Base-by-base conservation (phyloP, 2,888 invertebrate species). In the Ametastegia equiseti region DNA sequence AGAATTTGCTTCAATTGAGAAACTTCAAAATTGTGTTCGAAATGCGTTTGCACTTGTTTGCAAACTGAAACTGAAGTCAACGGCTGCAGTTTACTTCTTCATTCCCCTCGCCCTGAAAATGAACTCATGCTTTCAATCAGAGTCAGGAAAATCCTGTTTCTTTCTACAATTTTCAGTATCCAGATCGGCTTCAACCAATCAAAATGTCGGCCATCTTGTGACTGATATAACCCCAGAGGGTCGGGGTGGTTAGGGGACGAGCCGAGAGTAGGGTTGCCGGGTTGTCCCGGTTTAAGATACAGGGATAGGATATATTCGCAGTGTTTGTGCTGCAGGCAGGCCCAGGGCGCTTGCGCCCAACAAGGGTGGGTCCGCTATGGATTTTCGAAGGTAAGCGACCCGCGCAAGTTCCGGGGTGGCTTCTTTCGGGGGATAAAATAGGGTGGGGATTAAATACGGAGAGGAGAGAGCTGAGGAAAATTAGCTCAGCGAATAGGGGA, bases 291-390 rank as follows among this genome's bases (percentile, higher is more conserved):
- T 47, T 45, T 30, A 47, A 71, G 71, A 71, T 57, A 57, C 33
- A 39, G 39, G 71, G 45, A 47, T 36, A 27, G 71, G 45, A 47
- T 71, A 30, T 47, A 71, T 71, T 9, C 45, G 45, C 71, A 11
- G 42, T 30, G 71, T 45, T 47, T 45, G 27, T n/a, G 36, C 45
- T 36, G 5, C 47, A n/a, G 45, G 19, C 54, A 7, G 13, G 63
- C 65, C 9, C 19, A 54, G 78, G 85, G 90, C 90, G 90, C 90
- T 90, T 82, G 90, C 90, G 90, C 90, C 27, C 84, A 79, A 83
- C 82, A 82, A 88, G 89, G 90, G 90, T 89, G 90, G 90, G 89
- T 89, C 89, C 54, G 88, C 89, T 91, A 91, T 91, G 90, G 91
- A 91, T 91, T 91, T 91, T 91, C 89, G 90, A 89, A 89, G 90